phyloP scores from a whole-genome alignment of 2,888 invertebrate species.

The Tetanocera ferruginea region DNA sequence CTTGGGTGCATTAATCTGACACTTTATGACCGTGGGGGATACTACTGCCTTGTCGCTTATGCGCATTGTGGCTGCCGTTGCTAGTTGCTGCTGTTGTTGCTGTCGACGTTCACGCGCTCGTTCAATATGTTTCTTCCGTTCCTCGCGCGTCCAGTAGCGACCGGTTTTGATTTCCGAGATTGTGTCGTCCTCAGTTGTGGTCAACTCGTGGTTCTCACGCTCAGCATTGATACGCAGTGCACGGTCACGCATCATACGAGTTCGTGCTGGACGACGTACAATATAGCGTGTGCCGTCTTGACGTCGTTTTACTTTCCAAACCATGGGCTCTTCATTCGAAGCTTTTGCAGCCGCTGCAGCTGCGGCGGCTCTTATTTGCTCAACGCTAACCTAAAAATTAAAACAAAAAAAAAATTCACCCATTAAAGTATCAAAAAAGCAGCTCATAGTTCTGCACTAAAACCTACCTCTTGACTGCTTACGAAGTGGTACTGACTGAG shows the following conservation, averaged over 20 bases:
- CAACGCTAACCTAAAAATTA: constrained; percentile 43
- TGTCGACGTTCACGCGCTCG: constrained; percentile 76
- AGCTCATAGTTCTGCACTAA: neutral
- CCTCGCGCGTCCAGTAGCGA: constrained; percentile 83
- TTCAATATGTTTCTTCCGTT: constrained; percentile 81
- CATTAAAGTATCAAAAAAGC: neutral
- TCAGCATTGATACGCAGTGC: constrained; percentile 78
- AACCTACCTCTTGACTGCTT: constrained; percentile 72
- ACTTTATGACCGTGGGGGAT: constrained; percentile 15
- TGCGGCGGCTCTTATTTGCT: constrained; percentile 40
- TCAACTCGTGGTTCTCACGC: constrained; percentile 66
- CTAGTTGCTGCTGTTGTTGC: constrained; percentile 58
- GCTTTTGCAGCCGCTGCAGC: constrained; percentile 40
- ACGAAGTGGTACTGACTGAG: constrained; percentile 75
- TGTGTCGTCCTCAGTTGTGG: constrained; percentile 84
- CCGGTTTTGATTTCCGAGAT: constrained; percentile 83
- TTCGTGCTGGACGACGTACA: constrained; percentile 78
- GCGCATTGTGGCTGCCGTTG: constrained; percentile 24
- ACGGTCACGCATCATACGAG: constrained; percentile 77
- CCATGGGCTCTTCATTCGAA: constrained; percentile 70
- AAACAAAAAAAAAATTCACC: neutral
- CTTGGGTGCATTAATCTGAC: constrained; percentile 4
- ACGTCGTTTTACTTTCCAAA: constrained; percentile 83
- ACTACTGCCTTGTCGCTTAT: constrained; percentile 14
- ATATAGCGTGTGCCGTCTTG: constrained; percentile 84